Evolutionary conservation across 2,797 vertebrate genomes (phyloP).

Genomic region (Capromys pilorides): DNA sequence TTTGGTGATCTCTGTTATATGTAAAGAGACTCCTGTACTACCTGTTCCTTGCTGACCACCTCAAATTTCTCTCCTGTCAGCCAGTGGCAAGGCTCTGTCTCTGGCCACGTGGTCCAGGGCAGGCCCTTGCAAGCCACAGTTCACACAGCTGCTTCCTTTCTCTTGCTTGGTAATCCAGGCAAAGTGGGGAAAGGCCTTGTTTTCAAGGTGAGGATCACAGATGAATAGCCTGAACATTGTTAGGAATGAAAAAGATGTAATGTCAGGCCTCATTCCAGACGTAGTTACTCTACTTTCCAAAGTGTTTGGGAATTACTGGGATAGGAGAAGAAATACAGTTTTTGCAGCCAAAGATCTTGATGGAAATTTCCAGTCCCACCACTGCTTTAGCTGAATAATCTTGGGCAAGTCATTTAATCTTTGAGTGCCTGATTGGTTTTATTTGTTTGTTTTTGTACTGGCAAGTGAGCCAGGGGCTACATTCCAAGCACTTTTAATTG

Average conservation of each 20-base stretch:
- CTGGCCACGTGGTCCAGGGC: not conserved
- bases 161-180: not conserved
- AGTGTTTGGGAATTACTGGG: not conserved
- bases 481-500: not conserved
- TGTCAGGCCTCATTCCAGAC: not conserved
- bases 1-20: not conserved
- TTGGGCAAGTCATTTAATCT: not conserved
- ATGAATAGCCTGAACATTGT: not conserved
- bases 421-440: not conserved
- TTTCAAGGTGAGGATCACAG: not conserved
- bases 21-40: not conserved
- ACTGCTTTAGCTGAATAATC: not conserved
- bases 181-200: not conserved
- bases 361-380: not conserved
- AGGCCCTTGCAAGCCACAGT: not conserved
- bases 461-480: not conserved
- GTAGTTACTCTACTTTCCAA: not conserved
- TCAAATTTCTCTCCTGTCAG: too few species aligned
- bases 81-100: not conserved
- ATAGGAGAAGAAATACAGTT: not conserved
- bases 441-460: not conserved
- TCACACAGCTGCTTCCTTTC: not conserved
- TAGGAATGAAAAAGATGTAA: not conserved
- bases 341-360: not conserved
- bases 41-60: not conserved